A percentile compares a stretch with the other conserved stretches of the same genome.
Evolutionary conservation across 2,797 vertebrate species (phyloP).

Genomic region (Gadopsis bispinosus): DNA sequence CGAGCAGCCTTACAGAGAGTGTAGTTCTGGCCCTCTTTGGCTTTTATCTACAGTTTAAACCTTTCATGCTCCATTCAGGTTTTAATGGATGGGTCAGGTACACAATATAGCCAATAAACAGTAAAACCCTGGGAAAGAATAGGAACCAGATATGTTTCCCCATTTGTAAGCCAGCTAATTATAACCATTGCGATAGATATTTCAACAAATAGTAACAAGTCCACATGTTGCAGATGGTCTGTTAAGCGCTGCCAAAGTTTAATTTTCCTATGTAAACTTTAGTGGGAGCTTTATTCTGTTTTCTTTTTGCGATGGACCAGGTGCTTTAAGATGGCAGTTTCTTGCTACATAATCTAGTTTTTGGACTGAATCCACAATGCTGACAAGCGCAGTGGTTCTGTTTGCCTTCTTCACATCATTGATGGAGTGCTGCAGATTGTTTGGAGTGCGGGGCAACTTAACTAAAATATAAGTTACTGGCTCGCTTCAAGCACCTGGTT

Average conservation of each 20-base stretch:
- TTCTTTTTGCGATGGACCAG: conserved; percentile 45
- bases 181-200: conserved; percentile 27
- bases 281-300: conserved; percentile 36
- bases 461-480: conserved; percentile 22
- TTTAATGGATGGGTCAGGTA: conserved; percentile 39
- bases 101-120: conserved; percentile 9
- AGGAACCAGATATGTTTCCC: conserved; percentile 39
- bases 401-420: conserved; percentile 18
- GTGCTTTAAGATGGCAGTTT: conserved; percentile 45
- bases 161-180: conserved; percentile 44
- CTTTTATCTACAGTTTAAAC: conserved; percentile 51
- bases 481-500: conserved; percentile 53
- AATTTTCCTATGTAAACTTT: conserved; percentile 48
- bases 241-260: conserved; percentile 37
- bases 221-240: conserved; percentile 58
- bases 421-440: conserved; percentile 30
- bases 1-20: conserved; percentile 26
- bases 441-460: conserved; percentile 24
- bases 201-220: conserved; percentile 42
- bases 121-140: conserved; percentile 23
- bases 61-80: conserved; percentile 34
- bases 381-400: conserved; percentile 23
- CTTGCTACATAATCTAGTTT: conserved; percentile 26
- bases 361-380: conserved; percentile 43
- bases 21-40: conserved; percentile 20